These are phyloP conservation scores for Plecturocebus donacophilus DNA, from an alignment of 2,113 vertebrate species.

Conservation along the genomic window DNA sequence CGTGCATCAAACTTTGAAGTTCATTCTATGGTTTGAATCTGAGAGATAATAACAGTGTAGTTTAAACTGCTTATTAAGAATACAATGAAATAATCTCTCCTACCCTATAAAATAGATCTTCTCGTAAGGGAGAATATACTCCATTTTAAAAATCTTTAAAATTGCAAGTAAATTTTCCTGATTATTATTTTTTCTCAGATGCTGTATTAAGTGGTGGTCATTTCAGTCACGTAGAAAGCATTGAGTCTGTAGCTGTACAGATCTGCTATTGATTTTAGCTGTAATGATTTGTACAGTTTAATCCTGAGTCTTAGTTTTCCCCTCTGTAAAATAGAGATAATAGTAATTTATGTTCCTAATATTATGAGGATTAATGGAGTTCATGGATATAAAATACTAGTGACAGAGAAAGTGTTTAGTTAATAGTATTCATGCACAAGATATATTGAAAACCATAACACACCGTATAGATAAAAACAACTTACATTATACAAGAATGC, in stretches of 20 bases:
- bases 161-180: background rate
- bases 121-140: background rate
- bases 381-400: background rate
- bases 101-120: background rate
- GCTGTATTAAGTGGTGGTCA: background rate
- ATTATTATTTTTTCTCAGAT: background rate
- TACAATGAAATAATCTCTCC: background rate
- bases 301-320: background rate
- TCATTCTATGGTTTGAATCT: background rate
- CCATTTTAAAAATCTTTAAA: background rate
- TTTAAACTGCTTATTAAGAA: background rate
- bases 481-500: background rate
- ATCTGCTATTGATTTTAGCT: background rate
- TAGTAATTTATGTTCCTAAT: background rate
- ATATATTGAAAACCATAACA: background rate
- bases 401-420: background rate
- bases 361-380: background rate
- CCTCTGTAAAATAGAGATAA: background rate
- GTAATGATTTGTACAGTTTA: background rate
- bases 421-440: background rate
- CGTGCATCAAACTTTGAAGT: background rate
- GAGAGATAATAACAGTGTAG: background rate
- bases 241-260: background rate
- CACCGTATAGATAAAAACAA: background rate
- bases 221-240: background rate